phyloP scores from a whole-genome alignment of 2,113 vertebrate genomes.

The Embiotoca jacksoni region DNA sequence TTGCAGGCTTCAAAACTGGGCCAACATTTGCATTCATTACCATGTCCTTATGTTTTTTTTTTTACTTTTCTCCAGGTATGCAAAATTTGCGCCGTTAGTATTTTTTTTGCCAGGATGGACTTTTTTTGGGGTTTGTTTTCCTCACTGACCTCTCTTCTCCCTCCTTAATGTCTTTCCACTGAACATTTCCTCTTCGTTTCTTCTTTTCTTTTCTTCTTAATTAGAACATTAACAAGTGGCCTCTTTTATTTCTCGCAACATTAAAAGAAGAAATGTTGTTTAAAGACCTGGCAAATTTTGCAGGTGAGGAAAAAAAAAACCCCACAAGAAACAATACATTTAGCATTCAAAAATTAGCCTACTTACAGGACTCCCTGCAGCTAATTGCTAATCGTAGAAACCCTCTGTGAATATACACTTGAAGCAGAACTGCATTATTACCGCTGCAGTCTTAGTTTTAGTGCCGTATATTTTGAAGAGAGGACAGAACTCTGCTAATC shows the following conservation, averaged over 20 bases:
- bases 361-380: conserved; percentile 16
- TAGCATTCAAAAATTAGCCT: conserved; percentile 39
- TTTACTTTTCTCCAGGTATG: conserved; percentile 44
- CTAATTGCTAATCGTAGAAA: conserved; percentile 30
- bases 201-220: conserved; percentile 34
- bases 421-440: too few species aligned
- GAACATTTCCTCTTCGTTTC: too few species aligned
- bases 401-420: not conserved
- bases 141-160: conserved; percentile 1
- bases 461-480: too few species aligned
- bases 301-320: conserved; percentile 16
- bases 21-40: conserved; percentile 65
- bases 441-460: too few species aligned
- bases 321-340: not conserved
- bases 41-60: conserved; percentile 13
- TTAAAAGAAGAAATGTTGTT: conserved; percentile 34
- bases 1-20: conserved; percentile 55
- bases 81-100: conserved; percentile 1
- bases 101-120: conserved; percentile 9
- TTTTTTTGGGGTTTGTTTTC: not conserved
- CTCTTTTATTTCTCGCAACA: conserved; percentile 34
- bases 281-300: conserved; percentile 13
- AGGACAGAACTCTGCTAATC: too few species aligned
- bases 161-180: too few species aligned
- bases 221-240: conserved; percentile 44